These are phyloP conservation scores for Nipponia nippon DNA, from an alignment of 2,113 vertebrate genomes.

Conservation along the genomic window DNA sequence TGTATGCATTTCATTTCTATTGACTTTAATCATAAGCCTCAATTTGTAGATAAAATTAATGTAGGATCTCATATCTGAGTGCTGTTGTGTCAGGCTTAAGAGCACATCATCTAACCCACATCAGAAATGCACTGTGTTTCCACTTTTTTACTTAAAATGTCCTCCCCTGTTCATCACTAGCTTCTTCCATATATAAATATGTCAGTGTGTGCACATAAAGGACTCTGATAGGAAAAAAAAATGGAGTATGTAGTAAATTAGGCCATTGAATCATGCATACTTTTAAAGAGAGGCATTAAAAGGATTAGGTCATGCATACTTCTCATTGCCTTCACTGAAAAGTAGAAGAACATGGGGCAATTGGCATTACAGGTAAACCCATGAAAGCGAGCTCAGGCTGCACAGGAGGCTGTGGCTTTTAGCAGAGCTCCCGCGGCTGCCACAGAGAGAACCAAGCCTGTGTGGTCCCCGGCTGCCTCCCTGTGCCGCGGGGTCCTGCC, in stretches of 20 bases:
- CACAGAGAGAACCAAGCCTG: neutral
- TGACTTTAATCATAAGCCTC: neutral
- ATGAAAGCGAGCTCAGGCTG: neutral
- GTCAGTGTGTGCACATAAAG: neutral
- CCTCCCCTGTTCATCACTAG: neutral
- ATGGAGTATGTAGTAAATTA: neutral
- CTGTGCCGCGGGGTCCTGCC: accelerated
- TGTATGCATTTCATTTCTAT: neutral
- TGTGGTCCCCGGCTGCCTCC: neutral
- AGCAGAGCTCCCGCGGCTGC: neutral
- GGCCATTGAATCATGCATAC: neutral
- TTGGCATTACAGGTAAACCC: neutral
- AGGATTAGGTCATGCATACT: neutral
- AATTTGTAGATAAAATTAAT: neutral
- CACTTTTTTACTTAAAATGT: neutral
- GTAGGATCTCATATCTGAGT: neutral
- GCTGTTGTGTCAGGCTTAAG: neutral
- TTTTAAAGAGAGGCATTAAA: neutral
- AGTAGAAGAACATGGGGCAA: neutral
- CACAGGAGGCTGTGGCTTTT: neutral
- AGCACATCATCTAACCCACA: neutral
- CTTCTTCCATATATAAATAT: neutral
- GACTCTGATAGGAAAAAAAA: neutral
- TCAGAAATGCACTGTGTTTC: neutral
- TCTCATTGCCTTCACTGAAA: neutral